A percentile compares a stretch with the other conserved stretches of the same genome.
These are phyloP conservation scores for Rousettus madagascariensis DNA, from an alignment of 2,797 vertebrate species.

Conservation along the genomic window DNA sequence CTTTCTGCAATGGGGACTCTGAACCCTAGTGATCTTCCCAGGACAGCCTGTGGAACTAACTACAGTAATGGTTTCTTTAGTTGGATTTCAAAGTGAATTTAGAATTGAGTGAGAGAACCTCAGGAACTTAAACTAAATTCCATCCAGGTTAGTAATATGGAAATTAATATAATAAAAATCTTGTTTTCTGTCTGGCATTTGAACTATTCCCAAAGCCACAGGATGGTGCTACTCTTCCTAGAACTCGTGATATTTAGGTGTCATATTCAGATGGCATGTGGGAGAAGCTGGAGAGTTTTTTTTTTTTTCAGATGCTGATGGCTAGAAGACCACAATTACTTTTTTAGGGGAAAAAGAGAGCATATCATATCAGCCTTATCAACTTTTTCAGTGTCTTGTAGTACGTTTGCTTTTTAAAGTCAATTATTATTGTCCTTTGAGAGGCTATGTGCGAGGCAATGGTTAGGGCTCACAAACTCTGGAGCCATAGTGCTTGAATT, in stretches of 20 bases:
- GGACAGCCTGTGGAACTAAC: background rate
- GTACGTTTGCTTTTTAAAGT: background rate
- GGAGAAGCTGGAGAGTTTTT: background rate
- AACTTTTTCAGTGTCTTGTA: background rate
- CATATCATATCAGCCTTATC: background rate
- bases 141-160: background rate
- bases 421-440: background rate
- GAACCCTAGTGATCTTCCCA: background rate
- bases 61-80: background rate
- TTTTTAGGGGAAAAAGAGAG: background rate
- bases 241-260: background rate
- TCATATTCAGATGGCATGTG: background rate
- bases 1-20: background rate
- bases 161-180: slow-evolving; percentile 1
- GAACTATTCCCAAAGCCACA: background rate
- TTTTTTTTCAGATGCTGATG: background rate
- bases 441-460: too few species aligned
- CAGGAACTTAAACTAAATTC: background rate
- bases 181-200: background rate
- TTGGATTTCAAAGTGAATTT: slow-evolving; percentile 30
- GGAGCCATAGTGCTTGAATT: background rate
- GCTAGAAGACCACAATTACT: background rate
- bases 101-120: slow-evolving; percentile 33
- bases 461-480: background rate
- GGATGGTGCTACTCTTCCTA: background rate